phyloP scores from a whole-genome alignment of 2,888 invertebrate species.

The Megamerina dolium region DNA sequence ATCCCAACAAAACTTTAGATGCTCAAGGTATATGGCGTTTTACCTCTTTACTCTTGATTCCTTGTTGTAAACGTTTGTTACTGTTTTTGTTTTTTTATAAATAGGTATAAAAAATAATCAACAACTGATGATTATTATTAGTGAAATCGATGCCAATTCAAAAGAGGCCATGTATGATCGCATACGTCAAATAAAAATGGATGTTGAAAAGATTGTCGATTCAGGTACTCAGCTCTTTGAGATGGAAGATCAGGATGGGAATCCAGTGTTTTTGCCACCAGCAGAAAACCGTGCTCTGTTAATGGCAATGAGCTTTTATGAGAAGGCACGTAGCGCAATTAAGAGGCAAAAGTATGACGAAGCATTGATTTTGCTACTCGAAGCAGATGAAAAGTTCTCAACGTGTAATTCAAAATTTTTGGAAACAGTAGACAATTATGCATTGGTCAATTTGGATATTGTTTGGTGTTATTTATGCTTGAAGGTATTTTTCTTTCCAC shows the following conservation, averaged over 20 bases:
- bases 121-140: conserved; percentile 60
- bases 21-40: conserved; percentile 50
- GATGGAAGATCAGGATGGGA: conserved; percentile 75
- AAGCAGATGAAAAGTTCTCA: conserved; percentile 69
- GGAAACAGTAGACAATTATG: conserved; percentile 74
- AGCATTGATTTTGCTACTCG: conserved; percentile 67
- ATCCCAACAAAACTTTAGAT: conserved; percentile 51
- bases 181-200: conserved; percentile 54
- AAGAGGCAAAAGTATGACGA: conserved; percentile 60
- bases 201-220: conserved; percentile 54
- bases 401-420: conserved; percentile 49
- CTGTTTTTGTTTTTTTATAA: no score
- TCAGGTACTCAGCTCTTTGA: conserved; percentile 42
- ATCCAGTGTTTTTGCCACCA: conserved; percentile 63
- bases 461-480: conserved; percentile 85
- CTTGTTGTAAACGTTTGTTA: no score
- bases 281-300: conserved; percentile 64
- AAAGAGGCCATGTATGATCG: conserved; percentile 56
- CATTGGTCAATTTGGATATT: conserved; percentile 74
- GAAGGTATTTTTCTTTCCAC: conserved; percentile 27
- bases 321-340: conserved; percentile 67
- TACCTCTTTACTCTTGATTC: no score
- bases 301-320: conserved; percentile 73
- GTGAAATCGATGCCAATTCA: conserved; percentile 47
- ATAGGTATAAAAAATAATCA: conserved; percentile 55